phyloP scores from a whole-genome alignment of 1,140 invertebrate species.

The Drosophila elegans region DNA sequence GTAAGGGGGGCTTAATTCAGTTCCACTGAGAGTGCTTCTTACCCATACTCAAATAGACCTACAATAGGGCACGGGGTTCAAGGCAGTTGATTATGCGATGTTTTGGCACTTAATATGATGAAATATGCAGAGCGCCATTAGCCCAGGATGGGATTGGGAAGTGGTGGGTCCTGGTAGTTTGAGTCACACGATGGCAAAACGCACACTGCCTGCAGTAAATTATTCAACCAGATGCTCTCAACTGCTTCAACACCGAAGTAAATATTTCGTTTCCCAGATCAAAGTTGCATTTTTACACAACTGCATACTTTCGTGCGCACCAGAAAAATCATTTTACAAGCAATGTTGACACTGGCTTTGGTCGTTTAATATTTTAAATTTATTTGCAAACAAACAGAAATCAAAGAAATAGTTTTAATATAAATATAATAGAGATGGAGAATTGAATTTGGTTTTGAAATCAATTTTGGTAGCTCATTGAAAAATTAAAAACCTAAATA shows the following conservation, averaged over 20 bases:
- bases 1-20: constrained; percentile 16
- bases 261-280: constrained; percentile 23
- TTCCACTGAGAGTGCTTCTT: constrained; percentile 35
- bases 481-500: constrained; percentile 28
- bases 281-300: constrained; percentile 14
- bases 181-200: constrained; percentile 37
- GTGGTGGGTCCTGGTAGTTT: background rate
- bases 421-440: background rate
- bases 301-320: constrained; percentile 39
- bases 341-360: background rate
- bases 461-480: constrained; percentile 23
- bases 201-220: constrained; percentile 39
- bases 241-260: background rate
- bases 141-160: constrained; percentile 11
- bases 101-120: constrained; percentile 83
- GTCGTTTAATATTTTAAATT: constrained; percentile 1
- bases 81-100: constrained; percentile 77
- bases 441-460: background rate
- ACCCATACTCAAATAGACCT: constrained; percentile 11
- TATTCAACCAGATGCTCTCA: constrained; percentile 25
- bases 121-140: constrained; percentile 82
- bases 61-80: constrained; percentile 23
- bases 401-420: background rate
- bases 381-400: constrained; percentile 6
- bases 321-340: constrained; percentile 16